Base-by-base conservation (phyloP, 2,113 vertebrate species). In the Chlorodrepanis virens region DNA sequence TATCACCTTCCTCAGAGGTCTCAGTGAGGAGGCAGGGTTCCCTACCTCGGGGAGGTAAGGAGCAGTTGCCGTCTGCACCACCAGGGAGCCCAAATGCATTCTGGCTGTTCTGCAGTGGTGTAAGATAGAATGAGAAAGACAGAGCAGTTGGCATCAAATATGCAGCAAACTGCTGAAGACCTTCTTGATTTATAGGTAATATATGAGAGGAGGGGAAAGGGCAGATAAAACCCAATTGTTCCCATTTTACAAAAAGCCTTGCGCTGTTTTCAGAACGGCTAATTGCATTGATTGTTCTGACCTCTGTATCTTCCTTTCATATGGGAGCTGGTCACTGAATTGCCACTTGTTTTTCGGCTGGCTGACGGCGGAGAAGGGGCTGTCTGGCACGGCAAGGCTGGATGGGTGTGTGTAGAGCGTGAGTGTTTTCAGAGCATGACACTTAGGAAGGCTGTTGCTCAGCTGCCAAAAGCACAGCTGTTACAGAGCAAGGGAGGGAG, bases 331-430 rank as follows among this genome's bases (percentile, higher is more conserved):
- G 83, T 47, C 68, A 8, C 65, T 96, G 93, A 94, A 90, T 60
- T 69, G 92, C 65, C 92, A 81, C 61, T 50, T 95, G 94, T 92
- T 94, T 94, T 89, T 71, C 2, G 7, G 21, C 70, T 76, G 71
- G 57, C 94, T 53, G 75, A 52, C 9, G 4, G 56, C 6, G 0
- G 93, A 79, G 92, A 94, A 95, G 89, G 93, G 96, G 95, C 92
- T 83, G 94, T 94, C 97, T 98, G 97, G 96, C 96, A 97, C 96
- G 1, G 37, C 28, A 10, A 52, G 90, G 85, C 96, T 91, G 94
- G 44, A 37, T 27, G 96, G 74, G 82, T 52, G 65, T 83, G 94
- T 39, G 83, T n/a, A 13, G n/a, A 93, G 88, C 1, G 2, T 74
- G 84, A 96, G 94, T 11, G 0, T 96, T 95, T 93, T 81, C 96